These are phyloP conservation scores for Leptestheria dahalacensis DNA, from an alignment of 1,140 invertebrate species.

Conservation along the genomic window DNA sequence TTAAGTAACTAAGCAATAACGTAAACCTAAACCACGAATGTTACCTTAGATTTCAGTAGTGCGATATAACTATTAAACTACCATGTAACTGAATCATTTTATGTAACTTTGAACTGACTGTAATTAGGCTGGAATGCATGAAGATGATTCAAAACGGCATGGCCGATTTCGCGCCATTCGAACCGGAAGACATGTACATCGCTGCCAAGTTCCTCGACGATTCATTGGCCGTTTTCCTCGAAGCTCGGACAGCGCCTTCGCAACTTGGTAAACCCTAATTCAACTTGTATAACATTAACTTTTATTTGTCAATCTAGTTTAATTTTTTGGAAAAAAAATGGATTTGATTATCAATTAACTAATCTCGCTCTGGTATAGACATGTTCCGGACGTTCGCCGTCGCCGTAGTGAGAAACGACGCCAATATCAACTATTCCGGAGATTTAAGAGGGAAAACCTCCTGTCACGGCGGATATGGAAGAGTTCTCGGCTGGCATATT, in stretches of 20 bases:
- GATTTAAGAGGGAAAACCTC: conserved; percentile 53
- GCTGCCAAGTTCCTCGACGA: conserved; percentile 47
- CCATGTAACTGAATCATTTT: background rate
- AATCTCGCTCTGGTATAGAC: too few relatives aligned
- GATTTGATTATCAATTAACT: too few relatives aligned
- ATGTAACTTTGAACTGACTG: background rate
- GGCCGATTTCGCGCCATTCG: conserved; percentile 62
- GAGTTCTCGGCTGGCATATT: conserved; percentile 60
- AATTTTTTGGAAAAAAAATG: too few relatives aligned
- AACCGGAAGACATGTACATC: conserved; percentile 71
- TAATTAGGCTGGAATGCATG: conserved; percentile 52
- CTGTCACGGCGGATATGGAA: conserved; percentile 60
- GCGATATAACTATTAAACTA: too few relatives aligned
- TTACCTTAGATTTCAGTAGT: too few relatives aligned
- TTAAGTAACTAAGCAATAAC: too few relatives aligned
- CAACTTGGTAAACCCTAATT: conserved; percentile 12
- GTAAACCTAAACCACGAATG: too few relatives aligned
- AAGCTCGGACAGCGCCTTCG: conserved; percentile 34
- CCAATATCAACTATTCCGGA: conserved; percentile 42
- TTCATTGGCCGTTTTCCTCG: conserved; percentile 45
- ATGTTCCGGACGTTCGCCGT: conserved; percentile 61
- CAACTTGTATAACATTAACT: too few relatives aligned
- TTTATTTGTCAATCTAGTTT: too few relatives aligned
- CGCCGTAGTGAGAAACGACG: conserved; percentile 52
- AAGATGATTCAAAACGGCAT: conserved; percentile 49